Percentiles rank a stretch among this genome's conserved stretches.
These are phyloP conservation scores for Phortica okadai DNA, from an alignment of 2,888 invertebrate genomes.

Conservation along the genomic window DNA sequence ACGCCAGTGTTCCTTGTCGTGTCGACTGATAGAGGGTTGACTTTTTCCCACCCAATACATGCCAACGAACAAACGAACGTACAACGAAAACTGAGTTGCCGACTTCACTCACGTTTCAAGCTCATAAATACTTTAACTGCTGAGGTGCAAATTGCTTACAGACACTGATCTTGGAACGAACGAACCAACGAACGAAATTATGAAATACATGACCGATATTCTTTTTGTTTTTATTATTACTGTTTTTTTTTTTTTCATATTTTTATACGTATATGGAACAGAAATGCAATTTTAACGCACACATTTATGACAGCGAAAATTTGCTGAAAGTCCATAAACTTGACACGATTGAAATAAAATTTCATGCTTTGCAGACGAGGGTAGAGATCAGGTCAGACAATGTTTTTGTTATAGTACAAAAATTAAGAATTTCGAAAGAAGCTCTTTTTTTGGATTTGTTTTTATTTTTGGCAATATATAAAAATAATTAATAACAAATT, in stretches of 20 bases:
- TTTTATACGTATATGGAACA: too few relatives aligned
- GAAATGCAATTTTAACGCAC: constrained; percentile 35
- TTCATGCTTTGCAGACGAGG: too few relatives aligned
- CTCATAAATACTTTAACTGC: constrained; percentile 17
- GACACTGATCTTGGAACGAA: not conserved
- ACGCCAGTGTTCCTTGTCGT: not conserved
- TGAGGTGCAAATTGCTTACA: constrained; percentile 31
- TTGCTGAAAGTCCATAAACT: not conserved
- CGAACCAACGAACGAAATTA: too few relatives aligned
- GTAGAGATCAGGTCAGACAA: too few relatives aligned
- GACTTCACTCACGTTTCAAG: constrained; percentile 17
- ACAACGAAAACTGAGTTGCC: not conserved
- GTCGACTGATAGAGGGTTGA: not conserved
- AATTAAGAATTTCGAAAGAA: too few relatives aligned
- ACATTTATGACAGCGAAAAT: constrained; percentile 32
- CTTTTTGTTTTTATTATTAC: too few relatives aligned
- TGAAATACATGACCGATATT: too few relatives aligned
- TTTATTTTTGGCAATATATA: too few relatives aligned
- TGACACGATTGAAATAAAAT: not conserved
- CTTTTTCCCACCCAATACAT: constrained; percentile 11
- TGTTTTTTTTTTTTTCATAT: too few relatives aligned
- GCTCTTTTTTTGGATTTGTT: too few relatives aligned
- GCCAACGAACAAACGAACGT: not conserved
- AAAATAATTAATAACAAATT: too few relatives aligned
- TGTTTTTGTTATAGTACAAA: too few relatives aligned